These are phyloP conservation scores for Riparia riparia DNA, from an alignment of 2,113 vertebrate species.

Conservation along the genomic window DNA sequence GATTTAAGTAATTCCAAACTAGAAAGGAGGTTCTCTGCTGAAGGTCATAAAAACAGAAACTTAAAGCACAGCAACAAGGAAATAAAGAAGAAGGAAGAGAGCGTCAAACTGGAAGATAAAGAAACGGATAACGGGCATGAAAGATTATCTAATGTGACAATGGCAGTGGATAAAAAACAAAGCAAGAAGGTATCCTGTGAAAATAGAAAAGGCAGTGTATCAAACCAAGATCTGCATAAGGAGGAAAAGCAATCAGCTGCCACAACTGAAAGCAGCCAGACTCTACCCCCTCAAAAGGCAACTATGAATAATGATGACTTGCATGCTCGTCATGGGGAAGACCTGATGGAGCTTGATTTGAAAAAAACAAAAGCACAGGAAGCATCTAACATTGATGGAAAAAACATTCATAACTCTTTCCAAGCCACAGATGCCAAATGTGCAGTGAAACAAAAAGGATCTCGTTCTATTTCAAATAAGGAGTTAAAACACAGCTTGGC, in stretches of 20 bases:
- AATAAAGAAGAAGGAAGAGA: slow-evolving; percentile 85
- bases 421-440: slow-evolving; percentile 23
- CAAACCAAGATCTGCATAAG: slow-evolving; percentile 53
- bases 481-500: slow-evolving; percentile 25
- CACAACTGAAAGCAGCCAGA: not conserved
- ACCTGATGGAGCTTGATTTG: slow-evolving; percentile 61
- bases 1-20: slow-evolving; percentile 65
- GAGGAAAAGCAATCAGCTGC: slow-evolving; percentile 55
- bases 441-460: slow-evolving; percentile 32
- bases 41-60: slow-evolving; percentile 77
- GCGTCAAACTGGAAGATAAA: slow-evolving; percentile 76
- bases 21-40: slow-evolving; percentile 81
- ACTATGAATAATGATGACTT: not conserved
- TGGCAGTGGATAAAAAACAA: slow-evolving; percentile 67
- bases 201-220: slow-evolving; percentile 59
- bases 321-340: slow-evolving; percentile 2
- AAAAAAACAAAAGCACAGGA: slow-evolving; percentile 38
- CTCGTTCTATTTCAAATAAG: not conserved
- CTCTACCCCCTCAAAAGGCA: slow-evolving; percentile 35
- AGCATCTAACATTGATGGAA: not conserved
- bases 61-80: slow-evolving; percentile 76
- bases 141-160: slow-evolving; percentile 29
- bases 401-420: not conserved
- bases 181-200: slow-evolving; percentile 64
- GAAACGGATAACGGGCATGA: slow-evolving; percentile 65